Conservation (phyloP, 1,140 invertebrate genomes). For the Conopomorpha cramerella region DNA sequence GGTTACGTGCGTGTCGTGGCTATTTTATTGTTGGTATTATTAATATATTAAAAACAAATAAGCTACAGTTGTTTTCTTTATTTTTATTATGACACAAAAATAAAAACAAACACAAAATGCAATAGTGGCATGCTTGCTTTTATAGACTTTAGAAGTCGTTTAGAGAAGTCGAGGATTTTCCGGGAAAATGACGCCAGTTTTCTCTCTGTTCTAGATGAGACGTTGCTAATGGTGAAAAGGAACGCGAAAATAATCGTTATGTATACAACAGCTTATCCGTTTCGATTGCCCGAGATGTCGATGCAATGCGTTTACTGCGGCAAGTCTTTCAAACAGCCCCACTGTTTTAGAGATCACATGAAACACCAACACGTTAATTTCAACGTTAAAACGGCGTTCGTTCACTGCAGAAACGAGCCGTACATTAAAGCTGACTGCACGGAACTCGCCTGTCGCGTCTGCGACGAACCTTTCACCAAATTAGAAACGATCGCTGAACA, state of each 20-base stretch:
- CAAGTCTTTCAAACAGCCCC: background rate
- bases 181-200: too few relatives aligned
- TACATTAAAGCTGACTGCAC: background rate
- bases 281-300: background rate
- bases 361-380: background rate
- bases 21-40: too few relatives aligned
- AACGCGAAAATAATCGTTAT: background rate
- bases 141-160: too few relatives aligned
- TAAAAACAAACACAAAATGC: too few relatives aligned
- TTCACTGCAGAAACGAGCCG: background rate
- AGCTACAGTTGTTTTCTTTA: too few relatives aligned
- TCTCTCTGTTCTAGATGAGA: background rate
- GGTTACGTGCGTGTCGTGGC: too few relatives aligned
- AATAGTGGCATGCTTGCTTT: too few relatives aligned
- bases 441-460: background rate
- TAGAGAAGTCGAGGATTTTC: too few relatives aligned
- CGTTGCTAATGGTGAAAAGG: background rate
- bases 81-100: too few relatives aligned
- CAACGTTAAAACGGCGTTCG: background rate
- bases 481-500: background rate
- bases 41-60: too few relatives aligned
- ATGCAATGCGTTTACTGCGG: background rate
- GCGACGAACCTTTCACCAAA: background rate
- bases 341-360: background rate
- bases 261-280: background rate